Evolutionary conservation across 1,140 invertebrate species (phyloP), one percentile per base, ranked within the genome.

Genomic region (Solenopsis fugax): DNA sequence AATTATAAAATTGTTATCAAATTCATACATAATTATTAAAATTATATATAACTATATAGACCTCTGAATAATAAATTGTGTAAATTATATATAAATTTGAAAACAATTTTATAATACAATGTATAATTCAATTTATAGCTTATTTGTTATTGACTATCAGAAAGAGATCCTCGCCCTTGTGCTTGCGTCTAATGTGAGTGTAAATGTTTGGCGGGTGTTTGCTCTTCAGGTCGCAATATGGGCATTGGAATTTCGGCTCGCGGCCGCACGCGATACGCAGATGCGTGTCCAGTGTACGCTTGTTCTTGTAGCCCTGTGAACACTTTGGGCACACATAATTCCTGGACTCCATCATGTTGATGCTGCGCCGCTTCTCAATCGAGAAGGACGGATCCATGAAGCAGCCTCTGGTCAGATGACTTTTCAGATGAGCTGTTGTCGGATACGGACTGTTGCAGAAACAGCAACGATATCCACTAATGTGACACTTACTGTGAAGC

Each of bases 281-380:
- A 71, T 96, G 96, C 52, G 95, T 91, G 37, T 94, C 92, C 5
- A 96, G 88, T 29, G 95, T 96, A 5, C 94, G 91, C 54, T 95
- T 95, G 73, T 96, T 95, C 87, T 96, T 96, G 89, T 96, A 96
- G 37, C 93, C 94, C 87, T 95, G 95, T 12, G 91, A 93, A 76
- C 96, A 96, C 48, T 92, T 93, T 4, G 93, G 89, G 81, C 96
- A 96, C 16, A 88, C 24, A 75, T 89, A 86, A 85, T 87, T 91
- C 37, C 82, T 88, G 0, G 87, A 81, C 34, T 60, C 52, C 48
- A 45, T 78, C 18, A 4, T 45, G 37, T 91, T 91, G 62, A 73
- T 45, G 18, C 12, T 87, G 24, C 24, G 75, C 18, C 75, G 81
- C 4, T 88, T 50, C 45, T 92, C 88, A 18, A 88, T 60, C 4